Base-by-base conservation (phyloP, 2,888 invertebrate species). In the Malthinus flaveolus region DNA sequence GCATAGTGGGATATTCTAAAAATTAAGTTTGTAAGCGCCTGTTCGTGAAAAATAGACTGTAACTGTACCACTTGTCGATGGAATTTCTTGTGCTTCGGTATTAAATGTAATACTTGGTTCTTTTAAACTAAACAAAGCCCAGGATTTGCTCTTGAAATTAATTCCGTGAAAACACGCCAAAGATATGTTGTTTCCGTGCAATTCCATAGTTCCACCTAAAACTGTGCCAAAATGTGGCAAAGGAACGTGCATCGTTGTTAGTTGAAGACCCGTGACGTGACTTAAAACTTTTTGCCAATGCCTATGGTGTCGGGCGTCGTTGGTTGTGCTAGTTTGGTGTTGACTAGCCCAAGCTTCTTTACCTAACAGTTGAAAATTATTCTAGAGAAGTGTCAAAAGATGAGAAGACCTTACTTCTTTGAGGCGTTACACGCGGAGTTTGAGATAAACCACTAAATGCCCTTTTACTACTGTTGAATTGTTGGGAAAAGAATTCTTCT, bases 111-210 rank as follows among this genome's bases (percentile, higher is more conserved):
- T 94, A 72, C 90, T 91, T 0, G 96, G 96, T 71, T 97, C 94
- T 75, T 91, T 90, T 64, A 97, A 82, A 68, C 94, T 95, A 78
- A 97, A 97, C 63, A 97, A 78, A 5, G 96, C 97, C 97, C 97
- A 97, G 1, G 93, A 93, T 79, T 96, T 96, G 54, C 95, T 82
- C 70, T 95, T 94, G 78, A 97, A 95, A 80, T 97, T 97, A 74
- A 95, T 93, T 33, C 97, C 97, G 78, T 97, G 96, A 84, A 97
- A 97, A 78, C 97, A 97, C 3, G 96, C 97, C 64, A 97, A 81
- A 5, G 96, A 95, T 56, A 97, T 91, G 78, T 97, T 94, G 61
- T 89, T 90, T 35, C 92, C 91, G 79, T 91, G 88, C 65, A 95
- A 79, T 79, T 97, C 89, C 87, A 96, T 87, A 44, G 93, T 92